Conservation (phyloP, 2,113 vertebrate genomes). For the Lycaon pictus region DNA sequence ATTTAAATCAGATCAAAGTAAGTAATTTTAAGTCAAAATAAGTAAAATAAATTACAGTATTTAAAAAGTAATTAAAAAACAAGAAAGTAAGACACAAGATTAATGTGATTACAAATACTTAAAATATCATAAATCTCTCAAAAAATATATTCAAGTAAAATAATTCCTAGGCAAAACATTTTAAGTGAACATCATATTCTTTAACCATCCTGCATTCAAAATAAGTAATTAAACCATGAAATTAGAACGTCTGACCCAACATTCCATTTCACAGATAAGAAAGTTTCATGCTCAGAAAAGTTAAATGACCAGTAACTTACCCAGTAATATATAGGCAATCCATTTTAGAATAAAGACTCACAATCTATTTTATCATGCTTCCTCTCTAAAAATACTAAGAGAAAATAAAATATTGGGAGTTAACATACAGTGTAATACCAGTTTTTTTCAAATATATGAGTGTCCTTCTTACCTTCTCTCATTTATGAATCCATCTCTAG, state of each 20-base stretch:
- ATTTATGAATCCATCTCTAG: neutral
- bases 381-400: neutral
- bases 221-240: neutral
- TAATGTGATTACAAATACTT: neutral
- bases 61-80: neutral
- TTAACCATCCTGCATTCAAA: neutral
- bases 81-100: neutral
- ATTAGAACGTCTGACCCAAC: neutral
- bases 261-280: neutral
- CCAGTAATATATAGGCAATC: neutral
- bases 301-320: neutral
- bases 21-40: neutral
- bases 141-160: constrained; percentile 17
- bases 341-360: neutral
- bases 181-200: neutral
- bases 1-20: constrained; percentile 28
- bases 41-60: neutral
- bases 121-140: neutral
- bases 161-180: constrained; percentile 7
- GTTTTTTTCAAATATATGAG: neutral
- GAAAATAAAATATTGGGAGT: neutral
- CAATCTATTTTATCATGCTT: neutral
- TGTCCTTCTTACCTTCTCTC: neutral
- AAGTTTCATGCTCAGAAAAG: neutral
- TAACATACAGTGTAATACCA: neutral